Base-by-base conservation (phyloP, 1,140 invertebrate genomes). In the Heliconius hewitsoni region DNA sequence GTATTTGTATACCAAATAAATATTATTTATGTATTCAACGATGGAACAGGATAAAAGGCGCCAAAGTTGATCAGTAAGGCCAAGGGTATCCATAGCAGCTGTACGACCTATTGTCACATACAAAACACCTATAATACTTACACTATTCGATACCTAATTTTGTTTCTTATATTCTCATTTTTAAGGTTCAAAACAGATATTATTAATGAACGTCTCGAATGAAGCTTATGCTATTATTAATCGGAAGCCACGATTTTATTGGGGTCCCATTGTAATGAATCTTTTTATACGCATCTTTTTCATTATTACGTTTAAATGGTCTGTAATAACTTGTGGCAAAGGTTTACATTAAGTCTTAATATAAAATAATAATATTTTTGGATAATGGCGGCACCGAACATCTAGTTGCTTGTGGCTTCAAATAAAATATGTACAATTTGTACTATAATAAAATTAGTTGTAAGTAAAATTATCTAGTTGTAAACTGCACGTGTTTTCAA, bases 11-110 rank as follows among this genome's bases (percentile, higher is more conserved):
- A 42, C 16, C n/a, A 74, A 66, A 77, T 55, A 55, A 74, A 74
- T 73, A 57, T 77, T 73, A 81, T 77, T 81, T 50, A 81, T 81
- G 37, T 72, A 77, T 74, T 71, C 75, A 78, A 76, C 83, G 78
- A 78, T 80, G 74, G 75, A 79, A 82, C 76, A 80, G 81, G 73
- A 85, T 81, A 85, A 87, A 85, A 85, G 84, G 83, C 84, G 85
- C 82, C 84, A 87, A 83, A 83, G 77, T 78, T 83, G 81, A 84
- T 83, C 81, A 75, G 80, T 84, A 86, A 84, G 84, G 85, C 81
- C 85, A 86, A 85, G 86, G 85, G 83, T 84, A 82, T 83, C 81
- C 81, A 82, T 83, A 83, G 86, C 87, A 89, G 87, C 85, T 89
- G 87, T 89, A 89, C 83, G 85, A 88, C 82, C 83, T 74, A 89